These are phyloP conservation scores for Volucella inflata DNA, from an alignment of 2,888 invertebrate genomes.

Conservation along the genomic window DNA sequence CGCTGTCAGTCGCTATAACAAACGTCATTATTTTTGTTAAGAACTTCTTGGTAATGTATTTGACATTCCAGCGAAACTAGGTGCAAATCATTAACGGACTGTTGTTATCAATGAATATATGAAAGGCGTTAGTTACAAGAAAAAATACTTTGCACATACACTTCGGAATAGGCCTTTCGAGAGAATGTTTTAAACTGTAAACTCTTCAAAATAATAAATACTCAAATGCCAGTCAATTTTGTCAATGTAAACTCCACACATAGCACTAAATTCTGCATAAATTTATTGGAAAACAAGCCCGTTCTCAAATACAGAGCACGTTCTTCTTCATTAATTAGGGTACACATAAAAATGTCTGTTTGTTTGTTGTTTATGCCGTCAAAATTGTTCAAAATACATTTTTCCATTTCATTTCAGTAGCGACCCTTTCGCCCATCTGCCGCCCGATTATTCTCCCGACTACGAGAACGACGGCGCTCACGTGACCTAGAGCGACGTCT, in stretches of 20 bases:
- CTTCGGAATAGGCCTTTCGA: too few relatives aligned
- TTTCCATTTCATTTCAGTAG: conserved; percentile 65
- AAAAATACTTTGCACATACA: too few relatives aligned
- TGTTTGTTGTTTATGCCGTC: conserved; percentile 36
- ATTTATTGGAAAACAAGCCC: conserved; percentile 57
- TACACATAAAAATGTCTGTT: conserved; percentile 39
- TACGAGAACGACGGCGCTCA: conserved; percentile 83
- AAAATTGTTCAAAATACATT: conserved; percentile 44
- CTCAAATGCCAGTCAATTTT: neutral
- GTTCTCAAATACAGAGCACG: conserved; percentile 18
- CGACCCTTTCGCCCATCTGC: conserved; percentile 79
- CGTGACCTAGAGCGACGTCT: conserved; percentile 80
- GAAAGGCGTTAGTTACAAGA: too few relatives aligned
- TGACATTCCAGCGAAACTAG: too few relatives aligned
- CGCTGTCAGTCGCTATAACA: too few relatives aligned
- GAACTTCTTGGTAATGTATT: too few relatives aligned
- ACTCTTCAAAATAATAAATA: neutral
- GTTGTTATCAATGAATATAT: too few relatives aligned
- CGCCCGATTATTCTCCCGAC: conserved; percentile 79
- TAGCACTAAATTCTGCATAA: conserved; percentile 25
- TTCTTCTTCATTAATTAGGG: conserved; percentile 21
- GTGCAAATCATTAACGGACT: too few relatives aligned
- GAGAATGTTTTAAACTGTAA: too few relatives aligned
- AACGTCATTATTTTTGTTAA: too few relatives aligned
- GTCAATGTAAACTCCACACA: conserved; percentile 3